Conservation (phyloP, 1,140 invertebrate species). For the Drosophila varians region DNA sequence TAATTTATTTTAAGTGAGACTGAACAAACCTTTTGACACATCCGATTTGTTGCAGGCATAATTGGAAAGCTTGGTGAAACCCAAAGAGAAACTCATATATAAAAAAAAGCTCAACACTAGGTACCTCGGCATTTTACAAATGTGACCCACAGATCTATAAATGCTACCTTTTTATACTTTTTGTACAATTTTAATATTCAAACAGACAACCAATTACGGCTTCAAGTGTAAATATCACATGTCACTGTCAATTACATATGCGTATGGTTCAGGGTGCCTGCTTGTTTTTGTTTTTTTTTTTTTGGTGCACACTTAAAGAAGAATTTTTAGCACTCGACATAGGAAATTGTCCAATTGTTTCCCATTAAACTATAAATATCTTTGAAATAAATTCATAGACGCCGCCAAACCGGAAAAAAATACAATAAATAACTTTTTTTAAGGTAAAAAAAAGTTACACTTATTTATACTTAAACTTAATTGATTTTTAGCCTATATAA, state of each 20-base stretch:
- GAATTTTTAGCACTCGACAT: too few species aligned
- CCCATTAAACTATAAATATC: too few species aligned
- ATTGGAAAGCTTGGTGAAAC: slow-evolving; percentile 13
- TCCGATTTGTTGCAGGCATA: slow-evolving; percentile 50
- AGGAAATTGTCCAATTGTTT: too few species aligned
- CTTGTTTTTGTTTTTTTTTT: too few species aligned
- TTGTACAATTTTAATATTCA: not conserved
- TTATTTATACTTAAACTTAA: too few species aligned
- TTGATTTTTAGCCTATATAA: too few species aligned
- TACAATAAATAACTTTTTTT: too few species aligned
- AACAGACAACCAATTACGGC: not conserved
- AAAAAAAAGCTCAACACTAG: not conserved
- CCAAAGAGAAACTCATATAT: slow-evolving; percentile 9
- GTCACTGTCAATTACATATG: not conserved
- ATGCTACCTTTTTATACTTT: not conserved
- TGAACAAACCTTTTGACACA: slow-evolving; percentile 48
- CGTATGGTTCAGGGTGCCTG: too few species aligned
- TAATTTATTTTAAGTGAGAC: not conserved
- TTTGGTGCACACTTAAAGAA: too few species aligned
- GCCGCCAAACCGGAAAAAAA: too few species aligned
- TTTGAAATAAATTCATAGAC: too few species aligned
- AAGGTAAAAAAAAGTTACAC: too few species aligned
- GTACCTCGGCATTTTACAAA: slow-evolving; percentile 30
- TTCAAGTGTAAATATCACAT: not conserved
- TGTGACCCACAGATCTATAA: not conserved